phyloP scores from a whole-genome alignment of 2,888 invertebrate genomes.

The Rambutsinella grinnellia region DNA sequence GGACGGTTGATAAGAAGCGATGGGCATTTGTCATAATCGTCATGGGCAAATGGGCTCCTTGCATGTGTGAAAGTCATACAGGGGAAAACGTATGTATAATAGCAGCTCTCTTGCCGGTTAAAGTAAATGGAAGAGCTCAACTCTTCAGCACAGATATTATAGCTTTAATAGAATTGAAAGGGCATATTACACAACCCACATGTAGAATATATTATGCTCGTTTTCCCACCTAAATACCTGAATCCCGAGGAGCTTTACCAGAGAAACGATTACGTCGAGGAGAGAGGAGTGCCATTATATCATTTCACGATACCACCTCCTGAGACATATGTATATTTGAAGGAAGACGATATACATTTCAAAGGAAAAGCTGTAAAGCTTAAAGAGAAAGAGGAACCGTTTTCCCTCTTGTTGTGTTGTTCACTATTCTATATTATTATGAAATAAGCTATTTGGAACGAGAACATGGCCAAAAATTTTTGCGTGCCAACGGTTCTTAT shows the following conservation, averaged over 20 bases:
- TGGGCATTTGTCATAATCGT: conserved; percentile 64
- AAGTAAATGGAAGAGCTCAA: conserved; percentile 42
- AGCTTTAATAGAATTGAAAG: conserved; percentile 3
- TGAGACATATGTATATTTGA: conserved; percentile 19
- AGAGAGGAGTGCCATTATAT: conserved; percentile 49
- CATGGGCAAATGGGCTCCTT: conserved; percentile 62
- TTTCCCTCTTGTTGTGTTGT: neutral
- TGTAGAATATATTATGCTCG: too few species aligned
- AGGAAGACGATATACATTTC: conserved; percentile 42
- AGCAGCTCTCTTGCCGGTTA: conserved; percentile 33
- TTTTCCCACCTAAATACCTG: conserved; percentile 46
- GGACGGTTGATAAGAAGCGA: conserved; percentile 63
- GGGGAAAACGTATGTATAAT: conserved; percentile 24
- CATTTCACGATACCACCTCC: conserved; percentile 51
- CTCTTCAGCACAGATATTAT: neutral
- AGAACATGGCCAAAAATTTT: conserved; percentile 54
- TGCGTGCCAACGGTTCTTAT: conserved; percentile 64
- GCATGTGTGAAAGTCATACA: conserved; percentile 64
- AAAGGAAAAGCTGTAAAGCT: conserved; percentile 22
- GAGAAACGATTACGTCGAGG: conserved; percentile 43
- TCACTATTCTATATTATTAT: conserved; percentile 31
- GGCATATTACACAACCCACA: conserved; percentile 10
- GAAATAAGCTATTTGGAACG: conserved; percentile 47
- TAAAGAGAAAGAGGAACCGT: conserved; percentile 39
- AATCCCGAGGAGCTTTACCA: conserved; percentile 44